Evolutionary conservation across 2,113 vertebrate species (phyloP).

Genomic region (Cyphomyrus discorhynchus): DNA sequence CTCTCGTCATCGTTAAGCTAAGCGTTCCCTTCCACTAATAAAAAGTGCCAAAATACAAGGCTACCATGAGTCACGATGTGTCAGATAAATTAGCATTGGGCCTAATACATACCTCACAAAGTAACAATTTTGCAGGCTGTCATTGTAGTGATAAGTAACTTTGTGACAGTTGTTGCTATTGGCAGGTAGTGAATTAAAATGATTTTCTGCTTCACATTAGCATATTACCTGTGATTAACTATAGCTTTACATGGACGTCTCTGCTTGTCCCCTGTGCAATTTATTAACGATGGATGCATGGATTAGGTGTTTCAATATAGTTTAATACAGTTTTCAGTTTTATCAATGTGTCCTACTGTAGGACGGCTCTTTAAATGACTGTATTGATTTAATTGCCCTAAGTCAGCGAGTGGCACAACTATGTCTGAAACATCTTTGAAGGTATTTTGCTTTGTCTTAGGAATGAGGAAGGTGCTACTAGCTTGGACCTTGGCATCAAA

Average conservation of each 20-base stretch:
- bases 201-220: not conserved
- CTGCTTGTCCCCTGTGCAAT: not conserved
- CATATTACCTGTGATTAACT: not conserved
- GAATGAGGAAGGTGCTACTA: not conserved
- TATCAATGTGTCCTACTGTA: not conserved
- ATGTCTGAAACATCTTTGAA: not conserved
- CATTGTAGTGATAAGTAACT: not conserved
- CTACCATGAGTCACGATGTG: not conserved
- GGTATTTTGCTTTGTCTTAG: not conserved
- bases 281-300: not conserved
- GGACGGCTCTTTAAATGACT: not conserved
- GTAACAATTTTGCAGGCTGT: not conserved
- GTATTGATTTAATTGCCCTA: not conserved
- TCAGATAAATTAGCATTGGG: not conserved
- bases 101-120: not conserved
- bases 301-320: not conserved
- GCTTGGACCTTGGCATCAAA: not conserved
- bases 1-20: not conserved
- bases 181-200: not conserved
- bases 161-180: not conserved
- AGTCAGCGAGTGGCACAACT: not conserved
- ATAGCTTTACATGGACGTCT: not conserved
- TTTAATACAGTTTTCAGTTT: not conserved
- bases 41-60: not conserved
- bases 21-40: not conserved